phyloP scores from a whole-genome alignment of 1,140 invertebrate species.

The Helicoverpa armigera region DNA sequence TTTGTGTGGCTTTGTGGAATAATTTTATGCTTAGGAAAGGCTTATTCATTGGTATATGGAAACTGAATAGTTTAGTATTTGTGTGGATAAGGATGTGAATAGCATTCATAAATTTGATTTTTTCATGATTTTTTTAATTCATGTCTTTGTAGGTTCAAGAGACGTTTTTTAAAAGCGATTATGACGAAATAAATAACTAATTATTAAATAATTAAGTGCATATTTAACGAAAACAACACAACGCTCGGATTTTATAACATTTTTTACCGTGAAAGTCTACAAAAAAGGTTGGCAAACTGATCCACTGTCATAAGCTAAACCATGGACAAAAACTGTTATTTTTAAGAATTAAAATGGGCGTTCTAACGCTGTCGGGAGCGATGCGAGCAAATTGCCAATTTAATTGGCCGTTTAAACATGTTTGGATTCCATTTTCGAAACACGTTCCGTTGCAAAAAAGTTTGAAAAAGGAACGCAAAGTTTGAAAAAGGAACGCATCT shows the following conservation, averaged over 20 bases:
- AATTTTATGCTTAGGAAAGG: background rate
- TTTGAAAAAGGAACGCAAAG: constrained; percentile 46
- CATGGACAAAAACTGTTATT: constrained; percentile 56
- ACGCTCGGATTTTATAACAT: too few species aligned
- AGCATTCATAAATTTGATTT: too few species aligned
- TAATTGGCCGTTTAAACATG: constrained; percentile 62
- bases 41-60: too few species aligned
- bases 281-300: constrained; percentile 43
- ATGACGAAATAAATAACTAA: too few species aligned
- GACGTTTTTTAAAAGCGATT: too few species aligned
- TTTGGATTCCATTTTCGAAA: constrained; percentile 59
- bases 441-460: constrained; percentile 36
- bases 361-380: constrained; percentile 53
- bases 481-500: constrained; percentile 50
- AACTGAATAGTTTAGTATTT: too few species aligned
- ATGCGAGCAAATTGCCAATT: constrained; percentile 56
- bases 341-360: constrained; percentile 54
- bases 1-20: background rate
- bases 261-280: background rate
- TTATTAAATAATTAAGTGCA: too few species aligned
- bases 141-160: too few species aligned
- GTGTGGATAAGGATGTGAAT: too few species aligned
- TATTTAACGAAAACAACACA: too few species aligned
- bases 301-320: constrained; percentile 15
- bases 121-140: too few species aligned